Evolutionary conservation across 2,888 invertebrate species (phyloP), one percentile per base, ranked within the genome.

Genomic region (Artemia sinica): DNA sequence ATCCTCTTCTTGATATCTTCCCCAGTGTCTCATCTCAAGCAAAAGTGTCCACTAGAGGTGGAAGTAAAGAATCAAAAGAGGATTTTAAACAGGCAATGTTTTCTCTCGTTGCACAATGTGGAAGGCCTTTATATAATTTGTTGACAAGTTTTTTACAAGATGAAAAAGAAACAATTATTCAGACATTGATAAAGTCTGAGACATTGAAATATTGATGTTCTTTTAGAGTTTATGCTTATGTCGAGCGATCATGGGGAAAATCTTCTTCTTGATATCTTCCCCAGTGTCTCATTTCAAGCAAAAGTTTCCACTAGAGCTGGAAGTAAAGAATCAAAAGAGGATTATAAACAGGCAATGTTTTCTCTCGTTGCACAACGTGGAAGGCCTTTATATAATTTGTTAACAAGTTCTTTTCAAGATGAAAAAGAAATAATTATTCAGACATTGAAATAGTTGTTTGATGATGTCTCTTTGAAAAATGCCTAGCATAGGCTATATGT

Each of bases 41-140:
- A 58, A 58, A 28, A 28, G 28, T 58, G 8, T 58, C 63, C 63
- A 58, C 63, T 28, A n/a, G 63, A n/a, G 63, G 63, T 18, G 63
- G 63, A 18, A 58, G 28, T 28, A 58, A 58, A 28, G 63, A 58
- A 58, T 58, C 11, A n/a, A 58, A 58, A 58, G 63, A 58, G 63
- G 63, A 58, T 58, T 58, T 58, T 58, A 58, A 28, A 58, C 63
- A 58, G n/a, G 63, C 63, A 9, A 58, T 58, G 63, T 28, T 58
- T 28, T n/a, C 8, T 58, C 63, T 58, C 10, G 63, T 58, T 58
- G 63, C 63, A 58, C 63, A 58, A 28, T 58, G 63, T 58, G 14
- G 63, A 8, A n/a, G 63, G 10, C 63, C 63, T n/a, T n/a, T 58
- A 28, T 58, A 18, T 11, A n/a, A n/a, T n/a, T 10, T 58, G 8